Percentiles rank a stretch among this genome's conserved stretches.
Evolutionary conservation across 2,888 invertebrate genomes (phyloP).

Genomic region (Platycheirus albimanus): DNA sequence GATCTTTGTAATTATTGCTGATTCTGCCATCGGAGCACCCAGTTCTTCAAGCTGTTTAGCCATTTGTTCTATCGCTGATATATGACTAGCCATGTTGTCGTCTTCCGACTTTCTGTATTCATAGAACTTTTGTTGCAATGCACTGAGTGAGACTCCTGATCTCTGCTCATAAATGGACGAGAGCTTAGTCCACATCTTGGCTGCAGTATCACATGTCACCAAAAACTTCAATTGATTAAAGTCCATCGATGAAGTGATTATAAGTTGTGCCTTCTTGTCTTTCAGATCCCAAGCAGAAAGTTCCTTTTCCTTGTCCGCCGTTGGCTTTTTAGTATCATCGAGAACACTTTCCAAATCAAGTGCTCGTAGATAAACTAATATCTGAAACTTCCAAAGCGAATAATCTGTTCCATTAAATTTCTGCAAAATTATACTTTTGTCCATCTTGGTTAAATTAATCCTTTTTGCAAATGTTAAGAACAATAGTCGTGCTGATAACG

Average conservation of each 20-base stretch:
- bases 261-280: conserved; percentile 19
- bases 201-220: conserved; percentile 21
- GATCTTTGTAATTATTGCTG: conserved; percentile 33
- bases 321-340: conserved; percentile 6
- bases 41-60: conserved; percentile 38
- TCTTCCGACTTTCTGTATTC: conserved; percentile 12
- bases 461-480: too few relatives aligned
- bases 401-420: too few relatives aligned
- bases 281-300: conserved; percentile 11
- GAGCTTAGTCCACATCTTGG: conserved; percentile 19
- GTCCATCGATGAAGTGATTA: conserved; percentile 7
- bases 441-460: too few relatives aligned
- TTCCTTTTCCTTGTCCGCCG: background rate
- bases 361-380: background rate
- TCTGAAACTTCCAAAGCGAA: conserved; percentile 26
- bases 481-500: too few relatives aligned
- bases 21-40: conserved; percentile 28
- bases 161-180: conserved; percentile 9
- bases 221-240: conserved; percentile 2
- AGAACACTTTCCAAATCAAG: conserved; percentile 9
- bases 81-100: conserved; percentile 32
- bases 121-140: conserved; percentile 6
- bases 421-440: too few relatives aligned
- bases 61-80: conserved; percentile 45
- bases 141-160: conserved; percentile 3